Base-by-base conservation (phyloP, 2,797 vertebrate species). In the Pyrrhura leucotis region DNA sequence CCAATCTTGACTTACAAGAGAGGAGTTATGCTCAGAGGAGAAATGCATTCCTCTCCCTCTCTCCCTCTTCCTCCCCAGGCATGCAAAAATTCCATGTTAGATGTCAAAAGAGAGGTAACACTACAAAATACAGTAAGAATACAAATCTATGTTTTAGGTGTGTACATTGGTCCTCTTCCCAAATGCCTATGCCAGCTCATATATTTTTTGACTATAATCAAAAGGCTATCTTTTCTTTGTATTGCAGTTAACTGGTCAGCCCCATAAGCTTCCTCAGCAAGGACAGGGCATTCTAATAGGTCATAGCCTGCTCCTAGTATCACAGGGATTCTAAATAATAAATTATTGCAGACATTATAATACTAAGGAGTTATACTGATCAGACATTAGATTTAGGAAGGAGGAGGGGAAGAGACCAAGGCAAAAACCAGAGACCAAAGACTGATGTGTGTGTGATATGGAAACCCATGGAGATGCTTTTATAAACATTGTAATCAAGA, bases 331-430 rank as follows among this genome's bases (percentile, higher is more conserved):
- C 51, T 51, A 88, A 59, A 25, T 14, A 74, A 71, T 28, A 58
- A n/a, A 74, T 40, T 14, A 51, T 7, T 51, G 31, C 39, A 83
- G 31, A 31, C 18, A 81, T n/a, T 59, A 5, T 2, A 84, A 71
- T 6, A 17, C 45, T 62, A 40, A 62, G 31, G 10, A 83, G 31
- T 85, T 74, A 76, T 4, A 68, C 11, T 53, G 40, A 89, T 47
- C 20, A 69, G 74, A 66, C 6, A 39, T 31, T n/a, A 84, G 9
- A 66, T 62, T 45, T 50, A 44, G 56, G 12, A 48, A 54, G 5
- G 14, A 22, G 33, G 18, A 17, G 22, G 21, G 3, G 0, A 5
- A 1, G 3, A 25, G 17, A 53, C 11, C 69, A 80, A 62, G 31
- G 5, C 4, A 29, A 81, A 58, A 71, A 51, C 0, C 9, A 63